phyloP scores from a whole-genome alignment of 2,888 invertebrate genomes.

The Synergus japonicus region DNA sequence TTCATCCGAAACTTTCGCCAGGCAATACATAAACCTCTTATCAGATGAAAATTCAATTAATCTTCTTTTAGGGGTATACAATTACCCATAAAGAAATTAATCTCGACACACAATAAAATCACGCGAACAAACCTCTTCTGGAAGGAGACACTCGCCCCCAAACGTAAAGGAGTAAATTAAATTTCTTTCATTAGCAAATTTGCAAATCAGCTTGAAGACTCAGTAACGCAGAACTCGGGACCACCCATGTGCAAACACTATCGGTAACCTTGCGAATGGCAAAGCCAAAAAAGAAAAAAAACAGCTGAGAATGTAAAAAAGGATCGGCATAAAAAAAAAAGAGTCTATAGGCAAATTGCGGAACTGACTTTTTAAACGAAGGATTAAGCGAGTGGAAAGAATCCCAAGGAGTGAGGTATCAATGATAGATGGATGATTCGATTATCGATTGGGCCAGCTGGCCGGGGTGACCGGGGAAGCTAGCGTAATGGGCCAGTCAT shows the following conservation, averaged over 20 bases:
- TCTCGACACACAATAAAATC: not conserved
- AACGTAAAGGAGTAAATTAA: not conserved
- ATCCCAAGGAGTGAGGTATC: not conserved
- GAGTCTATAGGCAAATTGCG: conserved; percentile 30
- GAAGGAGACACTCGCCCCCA: not conserved
- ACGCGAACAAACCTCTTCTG: not conserved
- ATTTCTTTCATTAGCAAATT: not conserved
- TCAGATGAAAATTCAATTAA: too few species aligned
- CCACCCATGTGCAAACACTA: conserved; percentile 2
- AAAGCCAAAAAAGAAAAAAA: not conserved
- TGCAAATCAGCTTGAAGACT: conserved; percentile 2
- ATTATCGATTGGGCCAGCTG: conserved; percentile 33
- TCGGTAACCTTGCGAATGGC: not conserved
- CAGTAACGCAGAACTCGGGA: not conserved
- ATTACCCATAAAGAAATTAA: not conserved
- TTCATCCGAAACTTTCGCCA: too few species aligned
- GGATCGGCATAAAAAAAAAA: not conserved
- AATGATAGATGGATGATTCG: conserved; percentile 24
- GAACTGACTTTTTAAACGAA: conserved; percentile 7
- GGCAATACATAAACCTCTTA: too few species aligned
- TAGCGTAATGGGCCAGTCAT: conserved; percentile 57
- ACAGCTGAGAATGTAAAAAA: not conserved
- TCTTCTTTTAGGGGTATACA: not conserved
- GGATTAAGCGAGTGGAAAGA: not conserved
- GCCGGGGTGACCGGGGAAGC: conserved; percentile 2